Conservation (phyloP, 2,888 invertebrate genomes). For the Drosophila multiciliata region DNA sequence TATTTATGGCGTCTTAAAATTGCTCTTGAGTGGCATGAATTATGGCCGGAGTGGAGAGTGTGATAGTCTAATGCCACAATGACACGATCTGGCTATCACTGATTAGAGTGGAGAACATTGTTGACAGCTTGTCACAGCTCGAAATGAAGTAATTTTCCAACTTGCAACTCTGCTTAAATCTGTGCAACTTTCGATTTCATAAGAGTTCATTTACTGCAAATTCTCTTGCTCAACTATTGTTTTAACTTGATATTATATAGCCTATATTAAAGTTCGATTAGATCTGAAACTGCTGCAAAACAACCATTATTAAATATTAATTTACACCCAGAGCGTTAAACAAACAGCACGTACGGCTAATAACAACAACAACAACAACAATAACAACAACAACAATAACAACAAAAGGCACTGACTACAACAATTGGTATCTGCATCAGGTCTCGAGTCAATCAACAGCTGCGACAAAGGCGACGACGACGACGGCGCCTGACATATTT, state of each 20-base stretch:
- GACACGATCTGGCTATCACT: conserved; percentile 23
- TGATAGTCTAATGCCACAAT: conserved; percentile 36
- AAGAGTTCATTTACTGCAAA: conserved; percentile 20
- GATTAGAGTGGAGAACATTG: not conserved
- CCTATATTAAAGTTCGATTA: conserved; percentile 66
- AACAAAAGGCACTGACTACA: conserved; percentile 44
- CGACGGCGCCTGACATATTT: conserved; percentile 58
- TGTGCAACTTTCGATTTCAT: not conserved
- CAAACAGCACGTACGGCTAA: conserved; percentile 74
- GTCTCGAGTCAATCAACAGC: conserved; percentile 69
- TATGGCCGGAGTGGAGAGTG: conserved; percentile 38
- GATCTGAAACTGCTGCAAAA: conserved; percentile 66
- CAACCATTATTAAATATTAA: conserved; percentile 82
- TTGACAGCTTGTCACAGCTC: conserved; percentile 1
- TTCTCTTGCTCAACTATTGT: conserved; percentile 39
- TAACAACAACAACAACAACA: conserved; percentile 40
- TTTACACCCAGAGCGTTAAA: conserved; percentile 79
- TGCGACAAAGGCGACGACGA: conserved; percentile 47
- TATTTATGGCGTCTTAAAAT: conserved; percentile 64
- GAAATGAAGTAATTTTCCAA: not conserved
- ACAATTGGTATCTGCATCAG: conserved; percentile 58
- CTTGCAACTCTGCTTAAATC: not conserved
- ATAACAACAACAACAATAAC: conserved; percentile 22
- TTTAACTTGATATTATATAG: conserved; percentile 48
- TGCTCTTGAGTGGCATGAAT: conserved; percentile 53